Percentiles rank a stretch among this genome's conserved stretches.
Evolutionary conservation across 2,888 invertebrate species (phyloP).

Genomic region (Drosophila kuntzei): DNA sequence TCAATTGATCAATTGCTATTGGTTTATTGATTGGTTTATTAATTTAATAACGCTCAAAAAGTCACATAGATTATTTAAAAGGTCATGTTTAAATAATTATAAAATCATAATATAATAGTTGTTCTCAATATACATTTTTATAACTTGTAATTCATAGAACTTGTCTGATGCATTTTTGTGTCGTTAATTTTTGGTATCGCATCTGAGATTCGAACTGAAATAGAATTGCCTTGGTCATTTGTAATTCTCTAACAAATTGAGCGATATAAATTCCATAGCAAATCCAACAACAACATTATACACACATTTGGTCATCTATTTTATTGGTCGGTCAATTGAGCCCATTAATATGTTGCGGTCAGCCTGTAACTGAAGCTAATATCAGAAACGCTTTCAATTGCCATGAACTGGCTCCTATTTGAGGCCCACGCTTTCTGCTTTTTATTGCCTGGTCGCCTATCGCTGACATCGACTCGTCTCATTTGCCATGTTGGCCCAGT

Average conservation of each 20-base stretch:
- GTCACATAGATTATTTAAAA: no score
- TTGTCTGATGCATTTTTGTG: conserved; percentile 11
- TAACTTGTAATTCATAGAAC: conserved; percentile 2
- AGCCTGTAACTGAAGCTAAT: conserved; percentile 7
- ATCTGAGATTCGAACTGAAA: conserved; percentile 21
- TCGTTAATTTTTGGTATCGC: conserved; percentile 23
- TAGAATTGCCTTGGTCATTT: conserved; percentile 31
- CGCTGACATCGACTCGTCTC: conserved; percentile 27
- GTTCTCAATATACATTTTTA: neutral
- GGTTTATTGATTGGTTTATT: no score
- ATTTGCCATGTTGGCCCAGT: conserved; percentile 46
- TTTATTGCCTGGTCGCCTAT: conserved; percentile 44
- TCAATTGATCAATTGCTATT: no score
- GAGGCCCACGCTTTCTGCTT: conserved; percentile 37
- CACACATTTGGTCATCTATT: conserved; percentile 55
- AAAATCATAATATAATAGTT: no score
- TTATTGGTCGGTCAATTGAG: conserved; percentile 60
- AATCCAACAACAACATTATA: conserved; percentile 28
- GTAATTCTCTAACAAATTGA: conserved; percentile 50
- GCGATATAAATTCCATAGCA: conserved; percentile 40
- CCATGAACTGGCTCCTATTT: conserved; percentile 17
- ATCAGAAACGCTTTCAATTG: conserved; percentile 35
- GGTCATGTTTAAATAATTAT: no score
- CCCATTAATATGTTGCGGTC: conserved; percentile 56
- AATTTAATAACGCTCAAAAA: no score